phyloP scores from a whole-genome alignment of 92 coral and sea anemone species.

The Bergia sp. region DNA sequence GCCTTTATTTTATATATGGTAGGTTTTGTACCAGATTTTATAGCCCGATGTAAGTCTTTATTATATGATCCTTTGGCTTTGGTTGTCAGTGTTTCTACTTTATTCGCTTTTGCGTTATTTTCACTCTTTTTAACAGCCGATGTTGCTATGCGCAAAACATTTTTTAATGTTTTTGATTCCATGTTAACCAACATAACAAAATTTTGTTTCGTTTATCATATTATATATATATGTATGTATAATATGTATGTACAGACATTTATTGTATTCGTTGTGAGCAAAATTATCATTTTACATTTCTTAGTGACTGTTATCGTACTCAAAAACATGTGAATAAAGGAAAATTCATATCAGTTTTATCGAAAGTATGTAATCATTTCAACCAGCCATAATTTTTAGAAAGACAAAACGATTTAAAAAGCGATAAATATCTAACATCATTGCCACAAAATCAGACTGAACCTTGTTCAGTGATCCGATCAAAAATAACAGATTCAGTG shows the following conservation, averaged over 20 bases:
- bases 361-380: too few species aligned
- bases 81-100: background rate
- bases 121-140: background rate
- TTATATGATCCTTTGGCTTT: background rate
- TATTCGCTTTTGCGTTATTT: background rate
- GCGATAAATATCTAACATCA: background rate
- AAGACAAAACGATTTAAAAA: background rate
- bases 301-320: background rate
- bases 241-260: background rate
- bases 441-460: background rate
- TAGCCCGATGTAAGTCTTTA: background rate
- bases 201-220: too few species aligned
- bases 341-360: too few species aligned
- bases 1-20: background rate
- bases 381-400: too few species aligned
- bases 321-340: too few species aligned
- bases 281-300: background rate
- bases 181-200: background rate
- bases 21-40: background rate
- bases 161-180: background rate
- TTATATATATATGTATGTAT: too few species aligned
- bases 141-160: too few species aligned
- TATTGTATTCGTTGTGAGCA: background rate
- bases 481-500: background rate
- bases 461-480: constrained; percentile 10